phyloP scores from a whole-genome alignment of 92 coral and sea anemone genomes.

The Porites cylindrica region DNA sequence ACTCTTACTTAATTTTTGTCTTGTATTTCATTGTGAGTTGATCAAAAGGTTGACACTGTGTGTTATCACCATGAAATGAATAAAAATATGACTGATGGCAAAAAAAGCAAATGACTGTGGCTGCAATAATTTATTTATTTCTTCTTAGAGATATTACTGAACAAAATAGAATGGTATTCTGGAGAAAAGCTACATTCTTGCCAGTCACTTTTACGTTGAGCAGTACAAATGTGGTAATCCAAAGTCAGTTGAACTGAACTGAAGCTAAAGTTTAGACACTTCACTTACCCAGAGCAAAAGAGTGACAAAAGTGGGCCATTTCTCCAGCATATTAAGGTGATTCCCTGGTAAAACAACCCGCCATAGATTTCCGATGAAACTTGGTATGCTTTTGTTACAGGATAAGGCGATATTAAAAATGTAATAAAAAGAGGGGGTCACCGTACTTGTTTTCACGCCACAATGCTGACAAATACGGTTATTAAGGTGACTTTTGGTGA shows the following conservation, averaged over 20 bases:
- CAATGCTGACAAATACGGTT: no score
- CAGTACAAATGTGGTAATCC: background rate
- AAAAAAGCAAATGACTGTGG: no score
- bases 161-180: conserved; percentile 15
- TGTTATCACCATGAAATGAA: background rate
- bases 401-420: no score
- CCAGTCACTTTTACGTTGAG: background rate
- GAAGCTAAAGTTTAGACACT: background rate
- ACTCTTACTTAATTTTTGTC: background rate
- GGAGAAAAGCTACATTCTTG: conserved; percentile 9
- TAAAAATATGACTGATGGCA: no score
- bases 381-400: no score
- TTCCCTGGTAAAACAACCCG: no score
- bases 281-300: conserved; percentile 11
- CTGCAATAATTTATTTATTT: no score
- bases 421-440: no score
- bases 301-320: conserved; percentile 4
- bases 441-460: no score
- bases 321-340: background rate
- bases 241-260: background rate
- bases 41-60: background rate
- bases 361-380: no score
- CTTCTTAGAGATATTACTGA: no score
- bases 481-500: no score
- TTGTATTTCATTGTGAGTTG: background rate